Conservation (phyloP, 2,888 invertebrate species). For the Agrotis segetum region DNA sequence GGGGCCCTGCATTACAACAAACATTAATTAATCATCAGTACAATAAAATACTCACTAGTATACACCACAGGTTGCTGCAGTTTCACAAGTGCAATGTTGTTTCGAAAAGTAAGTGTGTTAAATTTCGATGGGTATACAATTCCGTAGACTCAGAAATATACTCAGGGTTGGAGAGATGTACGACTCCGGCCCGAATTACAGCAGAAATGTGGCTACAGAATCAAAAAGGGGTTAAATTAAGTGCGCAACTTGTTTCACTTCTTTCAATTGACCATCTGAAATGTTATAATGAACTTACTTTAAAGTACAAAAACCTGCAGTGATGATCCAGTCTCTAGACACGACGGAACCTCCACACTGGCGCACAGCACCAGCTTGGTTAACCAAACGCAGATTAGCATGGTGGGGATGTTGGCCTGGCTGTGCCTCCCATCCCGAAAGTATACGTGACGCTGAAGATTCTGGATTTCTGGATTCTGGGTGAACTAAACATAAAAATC, state of each 20-base stretch:
- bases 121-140: conserved; percentile 6
- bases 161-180: background rate
- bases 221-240: too few species aligned
- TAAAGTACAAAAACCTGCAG: background rate
- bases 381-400: background rate
- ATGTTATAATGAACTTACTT: background rate
- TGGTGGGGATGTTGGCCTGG: conserved; percentile 15
- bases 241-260: too few species aligned
- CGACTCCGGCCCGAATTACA: conserved; percentile 13
- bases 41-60: background rate
- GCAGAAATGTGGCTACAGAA: background rate
- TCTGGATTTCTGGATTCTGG: background rate
- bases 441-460: conserved; percentile 1
- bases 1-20: too few species aligned
- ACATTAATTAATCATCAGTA: too few species aligned
- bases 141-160: conserved; percentile 11
- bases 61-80: conserved; percentile 7
- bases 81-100: conserved; percentile 15
- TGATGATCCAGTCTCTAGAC: conserved; percentile 1
- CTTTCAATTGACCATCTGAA: too few species aligned
- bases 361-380: background rate
- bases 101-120: background rate
- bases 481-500: too few species aligned
- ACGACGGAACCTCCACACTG: conserved; percentile 17
- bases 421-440: conserved; percentile 8